Base-by-base conservation (phyloP, 1,140 invertebrate species). In the Tribolium castaneum region DNA sequence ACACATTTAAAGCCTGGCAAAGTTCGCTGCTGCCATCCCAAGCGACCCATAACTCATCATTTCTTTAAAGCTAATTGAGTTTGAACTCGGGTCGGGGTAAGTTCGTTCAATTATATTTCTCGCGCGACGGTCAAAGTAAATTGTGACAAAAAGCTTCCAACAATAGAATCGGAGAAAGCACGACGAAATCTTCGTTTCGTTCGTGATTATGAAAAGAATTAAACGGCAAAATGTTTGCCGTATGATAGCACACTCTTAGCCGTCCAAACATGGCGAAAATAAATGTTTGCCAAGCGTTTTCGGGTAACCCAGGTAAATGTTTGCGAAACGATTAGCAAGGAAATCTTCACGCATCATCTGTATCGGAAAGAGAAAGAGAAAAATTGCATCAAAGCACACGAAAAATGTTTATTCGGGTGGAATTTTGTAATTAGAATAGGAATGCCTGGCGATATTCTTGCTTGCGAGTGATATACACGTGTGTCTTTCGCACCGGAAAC, bases 401-500 rank as follows among this genome's bases (percentile, higher is more conserved):
- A 45, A 45, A 45, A 45, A 45, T 45, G 39, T 45, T 45, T 45
- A 45, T 45, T 45, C 7, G 0, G 39, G 5, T 9, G 39, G n/a
- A 45, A 45, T 45, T 39, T 45, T n/a, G 39, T 45, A 45, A 45
- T 45, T 45, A 45, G 2, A 45, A n/a, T 9, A n/a, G 39, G 39
- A 45, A 45, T 45, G 6, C 9, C 34, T 7, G 34, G 4, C 3
- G 34, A 39, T 39, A 1, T 45, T 45, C 39, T 45, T 4, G n/a
- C 39, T 10, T 45, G n/a, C 7, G 39, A 2, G 39, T 45, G 39
- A 45, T 10, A 10, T 45, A 45, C 59, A 35, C 34, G 59, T 66
- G 30, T 66, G 30, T 66, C 25, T 35, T 35, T 66, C 30, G 25
- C 14, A 66, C 25, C 59, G 59, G 59, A 66, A 66, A 66, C 59